A percentile compares a stretch with the other conserved stretches of the same genome.
These are phyloP conservation scores for Leptopilina drosophilae DNA, from an alignment of 2,888 invertebrate genomes.

Conservation along the genomic window DNA sequence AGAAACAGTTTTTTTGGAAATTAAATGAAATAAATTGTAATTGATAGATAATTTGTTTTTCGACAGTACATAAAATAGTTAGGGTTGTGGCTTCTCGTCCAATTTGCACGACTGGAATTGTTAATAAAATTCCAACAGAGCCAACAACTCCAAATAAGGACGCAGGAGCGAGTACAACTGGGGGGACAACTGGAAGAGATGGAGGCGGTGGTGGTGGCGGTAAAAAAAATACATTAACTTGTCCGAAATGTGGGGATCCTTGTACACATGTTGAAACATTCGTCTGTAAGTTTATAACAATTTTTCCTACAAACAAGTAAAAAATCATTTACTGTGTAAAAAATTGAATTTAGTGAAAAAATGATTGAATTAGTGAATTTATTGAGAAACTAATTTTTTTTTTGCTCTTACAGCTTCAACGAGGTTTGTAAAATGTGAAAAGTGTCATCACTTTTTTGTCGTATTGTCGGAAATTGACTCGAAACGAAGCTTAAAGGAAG, in stretches of 20 bases:
- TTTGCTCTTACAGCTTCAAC: constrained; percentile 82
- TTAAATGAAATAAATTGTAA: neutral
- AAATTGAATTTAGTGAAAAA: too few relatives aligned
- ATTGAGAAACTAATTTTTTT: neutral
- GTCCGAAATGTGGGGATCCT: constrained; percentile 98
- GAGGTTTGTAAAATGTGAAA: constrained; percentile 97
- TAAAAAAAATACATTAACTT: constrained; percentile 89
- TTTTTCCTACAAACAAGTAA: neutral
- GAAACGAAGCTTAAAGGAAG: constrained; percentile 90
- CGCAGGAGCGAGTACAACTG: constrained; percentile 50
- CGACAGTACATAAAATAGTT: constrained; percentile 72
- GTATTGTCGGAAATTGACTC: constrained; percentile 95
- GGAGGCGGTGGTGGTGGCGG: constrained; percentile 78
- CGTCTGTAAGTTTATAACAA: constrained; percentile 83
- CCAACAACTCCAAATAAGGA: constrained; percentile 71
- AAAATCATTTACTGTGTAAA: too few relatives aligned
- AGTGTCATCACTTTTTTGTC: constrained; percentile 98
- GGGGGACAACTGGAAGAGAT: constrained; percentile 57
- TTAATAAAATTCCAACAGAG: constrained; percentile 71
- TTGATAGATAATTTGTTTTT: too few relatives aligned
- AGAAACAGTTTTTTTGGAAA: too few relatives aligned
- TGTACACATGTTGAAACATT: constrained; percentile 98
- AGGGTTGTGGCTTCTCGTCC: constrained; percentile 70
- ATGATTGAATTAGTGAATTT: too few relatives aligned
- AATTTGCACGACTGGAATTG: constrained; percentile 64